phyloP scores from a whole-genome alignment of 2,888 invertebrate genomes.

The Elegia similella region DNA sequence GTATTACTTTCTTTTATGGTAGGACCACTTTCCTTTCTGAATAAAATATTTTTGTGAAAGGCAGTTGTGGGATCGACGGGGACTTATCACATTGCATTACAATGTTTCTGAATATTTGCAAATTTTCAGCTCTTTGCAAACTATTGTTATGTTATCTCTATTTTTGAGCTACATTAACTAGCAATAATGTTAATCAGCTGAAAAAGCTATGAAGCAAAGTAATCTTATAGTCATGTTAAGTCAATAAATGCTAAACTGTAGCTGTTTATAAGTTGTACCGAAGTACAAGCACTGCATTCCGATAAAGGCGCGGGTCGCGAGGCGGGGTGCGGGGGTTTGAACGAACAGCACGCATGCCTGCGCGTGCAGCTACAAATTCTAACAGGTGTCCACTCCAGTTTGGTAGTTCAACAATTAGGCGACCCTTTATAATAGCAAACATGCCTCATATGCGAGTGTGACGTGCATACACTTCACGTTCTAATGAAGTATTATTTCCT shows the following conservation, averaged over 20 bases:
- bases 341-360: slow-evolving; percentile 65
- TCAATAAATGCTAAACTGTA: slow-evolving; percentile 51
- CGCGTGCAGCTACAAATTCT: slow-evolving; percentile 67
- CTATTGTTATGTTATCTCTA: too few relatives aligned
- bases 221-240: slow-evolving; percentile 22
- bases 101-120: too few relatives aligned
- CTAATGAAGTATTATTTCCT: too few relatives aligned
- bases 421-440: background rate
- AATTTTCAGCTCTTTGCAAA: too few relatives aligned
- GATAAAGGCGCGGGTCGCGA: slow-evolving; percentile 50
- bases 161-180: too few relatives aligned
- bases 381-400: slow-evolving; percentile 64
- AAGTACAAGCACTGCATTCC: slow-evolving; percentile 70
- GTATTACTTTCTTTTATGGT: too few relatives aligned
- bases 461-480: background rate
- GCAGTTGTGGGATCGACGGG: too few relatives aligned
- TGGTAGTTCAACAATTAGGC: slow-evolving; percentile 23
- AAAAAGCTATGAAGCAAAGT: background rate
- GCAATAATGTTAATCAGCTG: background rate
- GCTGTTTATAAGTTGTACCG: slow-evolving; percentile 63
- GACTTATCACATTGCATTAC: too few relatives aligned
- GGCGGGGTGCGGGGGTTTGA: slow-evolving; percentile 29
- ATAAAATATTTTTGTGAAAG: too few relatives aligned
- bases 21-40: too few relatives aligned
- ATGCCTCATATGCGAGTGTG: background rate